A percentile compares a stretch with the other conserved stretches of the same genome.
phyloP scores from a whole-genome alignment of 2,113 vertebrate species.

The Carassius gibelio region DNA sequence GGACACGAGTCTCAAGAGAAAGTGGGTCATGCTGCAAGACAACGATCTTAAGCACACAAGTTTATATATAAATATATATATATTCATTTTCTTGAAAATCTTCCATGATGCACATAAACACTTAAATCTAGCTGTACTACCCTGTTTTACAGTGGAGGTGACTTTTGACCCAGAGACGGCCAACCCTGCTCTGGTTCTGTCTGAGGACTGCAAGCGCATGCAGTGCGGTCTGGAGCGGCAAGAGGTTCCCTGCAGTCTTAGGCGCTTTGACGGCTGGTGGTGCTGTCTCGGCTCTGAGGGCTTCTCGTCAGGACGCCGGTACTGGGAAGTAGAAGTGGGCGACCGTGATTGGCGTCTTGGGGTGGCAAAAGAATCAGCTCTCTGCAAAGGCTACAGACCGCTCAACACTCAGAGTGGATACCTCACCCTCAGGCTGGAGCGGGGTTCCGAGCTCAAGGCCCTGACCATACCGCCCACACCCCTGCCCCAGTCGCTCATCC shows the following conservation, averaged over 20 bases:
- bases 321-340: constrained; percentile 84
- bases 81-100: too few species aligned
- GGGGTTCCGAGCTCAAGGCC: constrained; percentile 72
- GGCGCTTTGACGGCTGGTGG: constrained; percentile 72
- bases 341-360: constrained; percentile 88
- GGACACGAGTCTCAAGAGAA: too few species aligned
- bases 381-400: constrained; percentile 75
- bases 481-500: constrained; percentile 59
- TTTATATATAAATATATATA: too few species aligned
- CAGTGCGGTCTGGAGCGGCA: constrained; percentile 78
- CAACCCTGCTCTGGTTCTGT: constrained; percentile 78
- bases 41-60: too few species aligned
- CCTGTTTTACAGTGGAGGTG: constrained; percentile 79
- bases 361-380: constrained; percentile 79
- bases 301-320: constrained; percentile 73
- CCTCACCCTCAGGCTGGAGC: constrained; percentile 76
- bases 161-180: constrained; percentile 72
- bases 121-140: background rate
- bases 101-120: too few species aligned
- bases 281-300: constrained; percentile 70
- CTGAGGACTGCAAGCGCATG: constrained; percentile 79
- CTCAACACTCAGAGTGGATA: constrained; percentile 74
- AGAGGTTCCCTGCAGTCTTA: constrained; percentile 45
- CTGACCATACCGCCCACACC: constrained; percentile 69
- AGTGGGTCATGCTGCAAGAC: too few species aligned